Percentiles rank a stretch among this genome's conserved stretches.
These are phyloP conservation scores for Ivindomyrus marchei DNA, from an alignment of 2,113 vertebrate genomes.

Conservation along the genomic window DNA sequence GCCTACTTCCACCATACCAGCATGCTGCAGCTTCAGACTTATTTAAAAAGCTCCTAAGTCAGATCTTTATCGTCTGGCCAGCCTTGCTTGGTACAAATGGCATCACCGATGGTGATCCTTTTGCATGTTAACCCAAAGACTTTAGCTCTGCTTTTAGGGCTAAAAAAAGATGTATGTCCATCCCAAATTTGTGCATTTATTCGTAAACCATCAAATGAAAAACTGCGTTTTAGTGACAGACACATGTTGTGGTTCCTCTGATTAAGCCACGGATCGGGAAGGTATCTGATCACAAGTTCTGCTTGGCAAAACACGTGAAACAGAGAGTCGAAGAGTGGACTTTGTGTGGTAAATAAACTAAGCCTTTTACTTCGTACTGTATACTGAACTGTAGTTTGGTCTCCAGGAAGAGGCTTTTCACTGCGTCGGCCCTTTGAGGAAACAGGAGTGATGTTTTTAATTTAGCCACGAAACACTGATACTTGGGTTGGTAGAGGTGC, in stretches of 20 bases:
- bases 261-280: background rate
- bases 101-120: background rate
- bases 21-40: background rate
- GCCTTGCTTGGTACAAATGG: background rate
- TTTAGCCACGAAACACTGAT: constrained; percentile 1
- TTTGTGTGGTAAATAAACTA: background rate
- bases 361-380: background rate
- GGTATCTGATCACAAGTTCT: background rate
- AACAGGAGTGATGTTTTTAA: constrained; percentile 21
- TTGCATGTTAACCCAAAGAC: background rate
- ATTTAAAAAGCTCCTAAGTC: background rate
- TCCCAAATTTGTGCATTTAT: background rate
- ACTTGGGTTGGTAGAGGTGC: background rate
- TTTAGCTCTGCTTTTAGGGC: background rate
- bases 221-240: background rate
- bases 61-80: background rate
- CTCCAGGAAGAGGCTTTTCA: background rate
- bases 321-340: background rate
- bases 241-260: background rate
- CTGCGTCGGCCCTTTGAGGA: background rate
- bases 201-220: background rate
- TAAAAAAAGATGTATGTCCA: background rate
- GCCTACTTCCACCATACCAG: background rate
- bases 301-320: background rate
- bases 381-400: background rate